Evolutionary conservation across 2,888 invertebrate genomes (phyloP).

Genomic region (Schizaphis graminum): DNA sequence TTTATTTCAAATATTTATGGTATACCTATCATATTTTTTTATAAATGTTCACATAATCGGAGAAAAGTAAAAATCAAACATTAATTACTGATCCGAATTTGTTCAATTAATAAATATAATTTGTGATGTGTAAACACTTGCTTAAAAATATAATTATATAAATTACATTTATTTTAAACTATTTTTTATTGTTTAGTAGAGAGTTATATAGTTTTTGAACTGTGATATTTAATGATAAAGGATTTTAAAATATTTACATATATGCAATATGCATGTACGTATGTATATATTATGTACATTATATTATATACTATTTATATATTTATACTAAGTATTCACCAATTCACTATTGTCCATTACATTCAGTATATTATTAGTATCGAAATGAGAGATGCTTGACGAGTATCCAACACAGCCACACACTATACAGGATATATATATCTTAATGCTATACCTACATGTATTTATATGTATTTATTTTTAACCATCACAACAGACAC

Average conservation of each 20-base stretch:
- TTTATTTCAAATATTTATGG: not conserved
- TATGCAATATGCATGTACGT: no score
- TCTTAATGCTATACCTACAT: no score
- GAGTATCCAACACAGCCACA: not conserved
- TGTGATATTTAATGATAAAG: not conserved
- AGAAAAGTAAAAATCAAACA: not conserved
- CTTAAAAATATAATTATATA: not conserved
- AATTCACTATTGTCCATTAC: no score
- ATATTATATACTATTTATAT: not conserved
- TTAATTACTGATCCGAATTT: not conserved
- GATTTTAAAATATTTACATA: not conserved
- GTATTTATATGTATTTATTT: not conserved
- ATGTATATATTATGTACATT: no score
- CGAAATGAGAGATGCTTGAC: not conserved
- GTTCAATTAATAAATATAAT: not conserved
- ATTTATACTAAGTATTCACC: not conserved
- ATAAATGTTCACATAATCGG: not conserved
- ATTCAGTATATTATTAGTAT: no score
- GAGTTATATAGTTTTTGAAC: not conserved
- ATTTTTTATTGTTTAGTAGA: not conserved
- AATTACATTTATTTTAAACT: not conserved
- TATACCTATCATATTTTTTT: not conserved
- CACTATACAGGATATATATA: not conserved
- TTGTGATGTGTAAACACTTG: not conserved
- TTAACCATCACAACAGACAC: not conserved